These are phyloP conservation scores for Hyperopisus bebe DNA, from an alignment of 2,113 vertebrate genomes.

Conservation along the genomic window DNA sequence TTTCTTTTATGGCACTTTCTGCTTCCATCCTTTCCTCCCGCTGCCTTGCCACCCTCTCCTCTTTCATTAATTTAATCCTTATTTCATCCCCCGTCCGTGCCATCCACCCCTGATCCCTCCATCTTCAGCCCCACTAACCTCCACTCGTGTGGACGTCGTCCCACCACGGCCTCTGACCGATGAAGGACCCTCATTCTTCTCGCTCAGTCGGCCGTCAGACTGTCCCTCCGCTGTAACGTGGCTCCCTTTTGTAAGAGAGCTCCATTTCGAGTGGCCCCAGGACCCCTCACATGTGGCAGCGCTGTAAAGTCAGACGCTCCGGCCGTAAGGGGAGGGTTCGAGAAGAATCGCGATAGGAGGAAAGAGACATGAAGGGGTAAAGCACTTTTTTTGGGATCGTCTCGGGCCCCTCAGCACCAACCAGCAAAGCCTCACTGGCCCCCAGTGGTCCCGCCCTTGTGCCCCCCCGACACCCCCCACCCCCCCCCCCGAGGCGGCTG, in stretches of 20 bases:
- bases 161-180: not conserved
- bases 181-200: not conserved
- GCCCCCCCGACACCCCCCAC: not conserved
- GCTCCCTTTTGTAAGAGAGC: not conserved
- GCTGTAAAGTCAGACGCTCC: not conserved
- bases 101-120: not conserved
- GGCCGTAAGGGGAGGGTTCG: not conserved
- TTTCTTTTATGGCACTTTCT: not conserved
- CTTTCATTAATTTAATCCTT: not conserved
- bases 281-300: not conserved
- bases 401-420: conserved; percentile 28
- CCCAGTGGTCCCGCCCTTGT: not conserved
- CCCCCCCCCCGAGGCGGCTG: not conserved
- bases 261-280: not conserved
- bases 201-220: not conserved
- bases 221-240: not conserved
- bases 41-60: not conserved
- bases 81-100: not conserved
- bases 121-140: not conserved
- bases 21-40: not conserved
- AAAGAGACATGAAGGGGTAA: not conserved
- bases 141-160: no score
- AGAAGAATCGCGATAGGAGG: not conserved
- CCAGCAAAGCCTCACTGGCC: not conserved
- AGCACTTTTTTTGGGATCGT: not conserved